Base-by-base conservation (phyloP, 2,797 vertebrate genomes). In the Cyclopterus lumpus region DNA sequence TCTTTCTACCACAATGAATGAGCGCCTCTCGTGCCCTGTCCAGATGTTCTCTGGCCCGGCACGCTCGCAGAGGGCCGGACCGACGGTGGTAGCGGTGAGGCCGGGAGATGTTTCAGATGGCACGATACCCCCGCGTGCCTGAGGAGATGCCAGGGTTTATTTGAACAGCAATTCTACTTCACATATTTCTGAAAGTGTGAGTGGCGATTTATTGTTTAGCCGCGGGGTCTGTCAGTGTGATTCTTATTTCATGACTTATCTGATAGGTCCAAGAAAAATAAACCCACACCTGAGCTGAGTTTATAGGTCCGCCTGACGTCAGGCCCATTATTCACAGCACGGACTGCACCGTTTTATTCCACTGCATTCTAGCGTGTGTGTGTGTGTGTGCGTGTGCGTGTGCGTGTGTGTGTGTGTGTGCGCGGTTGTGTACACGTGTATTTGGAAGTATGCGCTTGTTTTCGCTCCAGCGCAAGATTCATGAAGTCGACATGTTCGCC, bases 261-360 rank as follows among this genome's bases (percentile, higher is more conserved):
- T 89, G 80, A 88, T 86, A 73, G 71, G 71, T 94, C 93, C 93
- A 93, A 94, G 81, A 85, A 93, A 94, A 93, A 94, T 92, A 93
- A 94, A 94, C 88, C 79, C 80, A 87, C 91, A 95, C 93, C 93
- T 94, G 93, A 94, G 87, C 82, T 68, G 68, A 75, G 86, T 93
- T 93, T 94, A 92, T 91, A 83, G 89, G 83, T 75, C 75, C 26
- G 83, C 66, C 81, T 94, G 91, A 94, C 91, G 89, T 93, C 92
- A 95, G 82, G 79, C 79, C 86, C 82, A 89, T 91, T 91, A 91
- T 91, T 79, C 89, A 73, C 82, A 69, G 82, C 78, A 86, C 36
- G 74, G 61, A 81, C 78, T 83, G 80, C 87, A 79, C 75, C 63
- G 49, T 90, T 88, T 80, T 86, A 79, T 80, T 77, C 73, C 72